A percentile compares a stretch with the other conserved stretches of the same genome.
Evolutionary conservation across 2,113 vertebrate genomes (phyloP).

Genomic region (Ascaphus truei): DNA sequence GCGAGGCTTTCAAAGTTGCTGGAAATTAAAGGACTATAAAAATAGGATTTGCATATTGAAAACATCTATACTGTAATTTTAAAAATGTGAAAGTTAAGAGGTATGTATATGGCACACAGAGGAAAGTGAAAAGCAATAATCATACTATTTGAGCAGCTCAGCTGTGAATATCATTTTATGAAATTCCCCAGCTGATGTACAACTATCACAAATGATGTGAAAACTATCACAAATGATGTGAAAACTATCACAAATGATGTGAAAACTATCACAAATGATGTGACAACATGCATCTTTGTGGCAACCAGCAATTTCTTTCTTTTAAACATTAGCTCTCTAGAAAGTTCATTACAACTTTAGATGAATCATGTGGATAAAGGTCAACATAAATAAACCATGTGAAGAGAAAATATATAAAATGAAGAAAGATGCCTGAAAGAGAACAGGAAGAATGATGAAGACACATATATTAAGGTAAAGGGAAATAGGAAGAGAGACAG

Average conservation of each 20-base stretch:
- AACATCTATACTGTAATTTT: too few relatives aligned
- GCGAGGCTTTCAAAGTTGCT: too few relatives aligned
- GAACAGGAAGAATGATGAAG: too few relatives aligned
- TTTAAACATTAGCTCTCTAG: background rate
- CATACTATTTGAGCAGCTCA: background rate
- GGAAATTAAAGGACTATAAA: too few relatives aligned
- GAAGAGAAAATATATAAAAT: too few relatives aligned
- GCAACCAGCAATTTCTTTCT: background rate
- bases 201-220: background rate
- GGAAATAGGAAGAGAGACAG: too few relatives aligned
- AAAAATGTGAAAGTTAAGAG: too few relatives aligned
- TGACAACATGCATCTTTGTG: background rate
- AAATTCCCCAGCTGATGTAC: slow-evolving; percentile 4
- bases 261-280: background rate
- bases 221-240: slow-evolving; percentile 1
- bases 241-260: slow-evolving; percentile 8
- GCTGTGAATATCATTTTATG: background rate
- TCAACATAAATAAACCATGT: too few relatives aligned
- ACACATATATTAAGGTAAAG: too few relatives aligned
- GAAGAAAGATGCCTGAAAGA: too few relatives aligned
- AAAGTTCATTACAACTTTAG: background rate
- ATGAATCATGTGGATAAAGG: background rate
- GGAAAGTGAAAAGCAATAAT: background rate
- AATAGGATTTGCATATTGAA: too few relatives aligned
- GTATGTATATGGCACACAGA: background rate